Evolutionary conservation across 2,888 invertebrate species (phyloP).

Genomic region (Zeuzera pyrina): DNA sequence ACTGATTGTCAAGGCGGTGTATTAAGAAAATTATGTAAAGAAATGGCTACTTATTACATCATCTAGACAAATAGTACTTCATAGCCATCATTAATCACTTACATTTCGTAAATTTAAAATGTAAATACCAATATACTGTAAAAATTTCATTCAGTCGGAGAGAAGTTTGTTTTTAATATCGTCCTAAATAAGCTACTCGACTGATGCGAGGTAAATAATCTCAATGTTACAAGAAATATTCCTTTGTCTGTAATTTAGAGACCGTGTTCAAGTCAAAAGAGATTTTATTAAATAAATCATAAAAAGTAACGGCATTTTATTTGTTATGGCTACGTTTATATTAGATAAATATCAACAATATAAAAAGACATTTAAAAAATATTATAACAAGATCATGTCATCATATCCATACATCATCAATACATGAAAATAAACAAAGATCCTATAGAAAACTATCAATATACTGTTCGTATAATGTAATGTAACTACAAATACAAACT

Average conservation of each 20-base stretch:
- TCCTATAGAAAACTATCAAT: no score
- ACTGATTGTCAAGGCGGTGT: no score
- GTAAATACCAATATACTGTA: slow-evolving; percentile 25
- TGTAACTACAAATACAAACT: no score
- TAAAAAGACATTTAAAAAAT: background rate
- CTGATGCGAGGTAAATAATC: slow-evolving; percentile 55
- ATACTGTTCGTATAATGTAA: no score
- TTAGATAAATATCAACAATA: background rate
- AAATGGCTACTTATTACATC: no score
- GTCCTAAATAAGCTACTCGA: slow-evolving; percentile 43
- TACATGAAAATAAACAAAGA: no score
- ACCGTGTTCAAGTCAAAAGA: slow-evolving; percentile 73
- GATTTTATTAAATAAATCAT: slow-evolving; percentile 66
- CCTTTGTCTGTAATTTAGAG: slow-evolving; percentile 71
- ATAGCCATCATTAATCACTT: no score
- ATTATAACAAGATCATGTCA: no score
- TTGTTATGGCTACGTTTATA: background rate
- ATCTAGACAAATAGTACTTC: no score
- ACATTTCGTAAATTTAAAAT: slow-evolving; percentile 29
- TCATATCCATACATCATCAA: no score
- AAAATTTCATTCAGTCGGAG: slow-evolving; percentile 47
- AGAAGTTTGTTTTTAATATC: slow-evolving; percentile 44
- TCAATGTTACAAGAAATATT: slow-evolving; percentile 56
- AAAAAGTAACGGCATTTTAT: slow-evolving; percentile 13
- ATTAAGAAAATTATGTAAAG: no score